These are phyloP conservation scores for Gerosis bhagava DNA, from an alignment of 2,888 invertebrate genomes.

Conservation along the genomic window DNA sequence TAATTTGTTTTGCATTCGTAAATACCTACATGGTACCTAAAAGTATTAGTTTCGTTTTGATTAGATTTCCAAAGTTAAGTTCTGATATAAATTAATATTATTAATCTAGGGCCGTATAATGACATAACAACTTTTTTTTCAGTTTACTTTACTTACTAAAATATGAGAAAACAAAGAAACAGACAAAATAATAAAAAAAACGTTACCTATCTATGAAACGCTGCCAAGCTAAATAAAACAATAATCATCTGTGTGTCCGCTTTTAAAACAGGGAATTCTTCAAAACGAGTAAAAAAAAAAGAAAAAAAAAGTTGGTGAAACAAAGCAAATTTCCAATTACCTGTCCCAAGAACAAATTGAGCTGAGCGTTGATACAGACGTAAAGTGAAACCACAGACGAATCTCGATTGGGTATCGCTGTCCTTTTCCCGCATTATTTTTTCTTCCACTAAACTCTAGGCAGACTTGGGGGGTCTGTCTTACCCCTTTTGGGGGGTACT, in stretches of 20 bases:
- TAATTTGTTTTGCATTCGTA: no score
- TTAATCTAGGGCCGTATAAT: no score
- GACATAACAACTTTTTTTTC: no score
- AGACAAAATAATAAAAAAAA: no score
- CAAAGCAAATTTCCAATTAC: slow-evolving; percentile 27
- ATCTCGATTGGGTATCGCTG: slow-evolving; percentile 46
- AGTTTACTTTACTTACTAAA: no score
- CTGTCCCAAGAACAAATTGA: slow-evolving; percentile 31
- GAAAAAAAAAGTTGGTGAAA: slow-evolving; percentile 18
- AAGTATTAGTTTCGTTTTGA: no score
- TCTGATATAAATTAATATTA: no score
- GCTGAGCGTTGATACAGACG: slow-evolving; percentile 33
- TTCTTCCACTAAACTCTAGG: slow-evolving; percentile 76
- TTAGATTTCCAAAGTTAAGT: no score
- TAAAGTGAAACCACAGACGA: slow-evolving; percentile 39
- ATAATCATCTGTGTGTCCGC: slow-evolving; percentile 22
- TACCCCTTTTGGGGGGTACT: slow-evolving; percentile 81
- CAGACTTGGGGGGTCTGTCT: slow-evolving; percentile 71
- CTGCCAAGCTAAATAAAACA: background rate
- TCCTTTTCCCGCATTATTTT: slow-evolving; percentile 66
- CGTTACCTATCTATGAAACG: background rate
- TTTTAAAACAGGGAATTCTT: slow-evolving; percentile 23
- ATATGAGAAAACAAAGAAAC: no score
- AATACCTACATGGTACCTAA: no score
- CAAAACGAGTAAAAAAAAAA: no score